Conservation (phyloP, 2,888 invertebrate genomes). For the Bugula neritina region DNA sequence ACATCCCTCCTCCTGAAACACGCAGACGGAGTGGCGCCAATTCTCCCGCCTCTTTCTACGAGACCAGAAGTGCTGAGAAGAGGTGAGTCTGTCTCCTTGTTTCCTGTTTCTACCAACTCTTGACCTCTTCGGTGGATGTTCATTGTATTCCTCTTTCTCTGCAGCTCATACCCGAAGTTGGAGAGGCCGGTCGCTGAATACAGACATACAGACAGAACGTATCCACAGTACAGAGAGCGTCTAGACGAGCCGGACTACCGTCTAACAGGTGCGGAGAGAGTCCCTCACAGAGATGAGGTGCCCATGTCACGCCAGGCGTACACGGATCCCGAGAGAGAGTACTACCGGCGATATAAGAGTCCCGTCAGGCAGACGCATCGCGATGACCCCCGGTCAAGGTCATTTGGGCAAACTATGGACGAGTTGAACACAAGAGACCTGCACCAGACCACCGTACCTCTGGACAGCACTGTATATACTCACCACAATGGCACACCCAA, state of each 20-base stretch:
- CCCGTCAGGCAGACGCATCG: background rate
- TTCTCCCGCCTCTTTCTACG: background rate
- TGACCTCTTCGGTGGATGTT: too few relatives aligned
- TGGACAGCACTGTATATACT: conserved; percentile 21
- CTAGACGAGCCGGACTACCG: background rate
- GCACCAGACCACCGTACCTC: background rate
- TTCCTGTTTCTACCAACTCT: too few relatives aligned
- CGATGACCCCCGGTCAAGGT: background rate
- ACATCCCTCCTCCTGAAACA: background rate
- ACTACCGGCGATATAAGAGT: conserved; percentile 11
- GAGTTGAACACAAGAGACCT: conserved; percentile 24
- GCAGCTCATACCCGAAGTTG: too few relatives aligned
- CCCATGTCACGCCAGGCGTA: background rate
- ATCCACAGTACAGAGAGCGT: background rate
- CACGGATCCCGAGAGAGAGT: conserved; percentile 3
- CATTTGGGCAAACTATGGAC: conserved; percentile 5
- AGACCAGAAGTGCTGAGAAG: background rate
- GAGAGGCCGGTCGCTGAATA: too few relatives aligned
- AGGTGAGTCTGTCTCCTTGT: too few relatives aligned
- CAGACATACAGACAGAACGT: too few relatives aligned
- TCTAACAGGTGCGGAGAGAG: background rate
- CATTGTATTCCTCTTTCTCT: too few relatives aligned
- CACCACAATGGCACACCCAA: background rate
- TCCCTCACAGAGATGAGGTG: background rate
- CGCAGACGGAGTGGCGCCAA: background rate